Percentiles rank a stretch among this genome's conserved stretches.
These are phyloP conservation scores for Sesia apiformis DNA, from an alignment of 2,888 invertebrate genomes.

Conservation along the genomic window DNA sequence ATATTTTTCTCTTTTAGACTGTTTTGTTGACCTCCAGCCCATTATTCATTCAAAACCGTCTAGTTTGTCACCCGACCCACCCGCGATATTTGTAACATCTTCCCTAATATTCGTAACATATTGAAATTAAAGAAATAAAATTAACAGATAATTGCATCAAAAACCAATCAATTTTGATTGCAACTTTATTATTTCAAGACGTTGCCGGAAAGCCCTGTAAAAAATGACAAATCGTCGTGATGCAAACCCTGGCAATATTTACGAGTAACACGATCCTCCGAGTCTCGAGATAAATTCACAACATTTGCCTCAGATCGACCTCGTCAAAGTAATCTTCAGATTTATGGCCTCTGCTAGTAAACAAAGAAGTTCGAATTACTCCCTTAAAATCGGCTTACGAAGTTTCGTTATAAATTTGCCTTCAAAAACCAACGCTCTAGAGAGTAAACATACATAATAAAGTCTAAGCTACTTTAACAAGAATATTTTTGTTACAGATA, in stretches of 20 bases:
- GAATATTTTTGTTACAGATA: neutral
- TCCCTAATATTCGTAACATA: no score
- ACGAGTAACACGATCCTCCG: slow-evolving; percentile 4
- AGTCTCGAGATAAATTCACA: slow-evolving; percentile 10
- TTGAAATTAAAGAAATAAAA: no score
- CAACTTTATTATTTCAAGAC: neutral
- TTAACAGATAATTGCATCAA: no score
- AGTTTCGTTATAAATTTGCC: slow-evolving; percentile 21
- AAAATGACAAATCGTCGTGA: neutral
- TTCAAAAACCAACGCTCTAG: slow-evolving; percentile 2
- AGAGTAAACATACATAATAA: neutral
- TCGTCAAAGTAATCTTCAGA: slow-evolving; percentile 17
- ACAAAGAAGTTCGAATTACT: slow-evolving; percentile 35
- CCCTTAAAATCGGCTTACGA: slow-evolving; percentile 22
- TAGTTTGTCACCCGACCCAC: no score
- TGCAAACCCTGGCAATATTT: slow-evolving; percentile 7
- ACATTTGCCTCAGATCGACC: slow-evolving; percentile 8
- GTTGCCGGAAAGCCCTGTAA: neutral
- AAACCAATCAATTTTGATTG: no score
- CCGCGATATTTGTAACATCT: no score
- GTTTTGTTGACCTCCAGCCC: no score
- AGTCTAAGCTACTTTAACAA: neutral
- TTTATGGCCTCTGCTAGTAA: slow-evolving; percentile 23
- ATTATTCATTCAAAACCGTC: no score
- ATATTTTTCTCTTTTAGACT: no score